phyloP scores from a whole-genome alignment of 2,888 invertebrate species.

The Dioctria linearis region DNA sequence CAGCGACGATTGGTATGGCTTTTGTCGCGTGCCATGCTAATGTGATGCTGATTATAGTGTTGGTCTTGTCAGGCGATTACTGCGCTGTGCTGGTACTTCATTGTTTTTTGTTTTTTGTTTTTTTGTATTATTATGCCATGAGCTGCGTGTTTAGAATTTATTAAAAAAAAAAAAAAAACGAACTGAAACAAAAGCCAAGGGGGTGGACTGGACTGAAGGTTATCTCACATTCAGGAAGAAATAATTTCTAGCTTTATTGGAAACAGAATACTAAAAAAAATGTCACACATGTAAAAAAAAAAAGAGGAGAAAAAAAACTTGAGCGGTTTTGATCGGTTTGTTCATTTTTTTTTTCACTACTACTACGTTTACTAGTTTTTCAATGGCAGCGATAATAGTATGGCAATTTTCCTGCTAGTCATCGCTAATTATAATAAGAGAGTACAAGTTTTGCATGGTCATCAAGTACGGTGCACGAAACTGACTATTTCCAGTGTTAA shows the following conservation, averaged over 20 bases:
- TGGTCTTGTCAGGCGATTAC: slow-evolving; percentile 11
- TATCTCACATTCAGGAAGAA: slow-evolving; percentile 32
- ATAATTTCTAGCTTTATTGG: slow-evolving; percentile 8
- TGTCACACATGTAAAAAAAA: background rate
- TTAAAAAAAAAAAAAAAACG: background rate
- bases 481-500: slow-evolving; percentile 9
- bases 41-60: slow-evolving; percentile 25
- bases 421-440: slow-evolving; percentile 5
- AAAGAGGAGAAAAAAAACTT: too few species aligned
- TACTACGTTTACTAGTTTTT: background rate
- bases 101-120: too few species aligned
- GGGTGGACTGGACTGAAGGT: slow-evolving; percentile 16
- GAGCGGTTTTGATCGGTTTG: background rate
- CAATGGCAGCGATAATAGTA: slow-evolving; percentile 42
- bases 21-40: slow-evolving; percentile 48
- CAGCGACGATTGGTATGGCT: slow-evolving; percentile 4
- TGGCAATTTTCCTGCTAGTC: background rate
- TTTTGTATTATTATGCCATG: too few species aligned
- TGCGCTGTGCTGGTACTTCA: background rate
- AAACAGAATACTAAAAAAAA: slow-evolving; percentile 13
- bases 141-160: slow-evolving; percentile 42
- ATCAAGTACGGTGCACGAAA: background rate
- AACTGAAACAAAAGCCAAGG: background rate
- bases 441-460: slow-evolving; percentile 22
- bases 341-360: background rate